phyloP scores from a whole-genome alignment of 1,140 invertebrate genomes.

The Aradophagus sp. region DNA sequence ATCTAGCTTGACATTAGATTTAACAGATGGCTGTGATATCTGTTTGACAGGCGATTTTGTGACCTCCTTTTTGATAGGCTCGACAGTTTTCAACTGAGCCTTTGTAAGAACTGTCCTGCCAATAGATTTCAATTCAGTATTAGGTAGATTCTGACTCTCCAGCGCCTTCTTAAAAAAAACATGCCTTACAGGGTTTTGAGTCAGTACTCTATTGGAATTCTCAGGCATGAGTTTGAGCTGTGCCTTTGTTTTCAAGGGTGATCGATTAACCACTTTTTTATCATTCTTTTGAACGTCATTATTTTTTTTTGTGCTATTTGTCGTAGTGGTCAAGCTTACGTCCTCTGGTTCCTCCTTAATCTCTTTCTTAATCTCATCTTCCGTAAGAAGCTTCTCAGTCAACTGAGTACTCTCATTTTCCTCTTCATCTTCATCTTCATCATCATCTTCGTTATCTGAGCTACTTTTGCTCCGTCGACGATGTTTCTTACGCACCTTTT shows the following conservation, averaged over 20 bases:
- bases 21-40: not conserved
- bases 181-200: conserved; percentile 32
- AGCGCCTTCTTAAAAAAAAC: not conserved
- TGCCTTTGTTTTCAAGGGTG: conserved; percentile 62
- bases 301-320: too few relatives aligned
- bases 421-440: conserved; percentile 11
- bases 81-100: conserved; percentile 40
- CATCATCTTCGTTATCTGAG: conserved; percentile 31
- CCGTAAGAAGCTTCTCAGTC: conserved; percentile 46
- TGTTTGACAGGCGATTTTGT: conserved; percentile 4
- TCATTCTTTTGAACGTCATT: conserved; percentile 24
- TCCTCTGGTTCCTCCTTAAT: conserved; percentile 62
- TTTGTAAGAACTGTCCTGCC: conserved; percentile 34
- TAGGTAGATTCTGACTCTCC: conserved; percentile 7
- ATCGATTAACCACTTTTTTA: conserved; percentile 18
- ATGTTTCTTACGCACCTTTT: conserved; percentile 57
- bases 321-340: too few relatives aligned
- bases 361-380: conserved; percentile 70
- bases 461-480: conserved; percentile 42
- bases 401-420: conserved; percentile 1
- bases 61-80: conserved; percentile 12
- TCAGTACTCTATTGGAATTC: conserved; percentile 16
- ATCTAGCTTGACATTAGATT: conserved; percentile 25
- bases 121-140: conserved; percentile 3
- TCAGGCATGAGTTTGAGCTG: conserved; percentile 67